Evolutionary conservation across 2,113 vertebrate species (phyloP), one percentile per base, ranked within the genome.

Genomic region (Phocoena sinus): DNA sequence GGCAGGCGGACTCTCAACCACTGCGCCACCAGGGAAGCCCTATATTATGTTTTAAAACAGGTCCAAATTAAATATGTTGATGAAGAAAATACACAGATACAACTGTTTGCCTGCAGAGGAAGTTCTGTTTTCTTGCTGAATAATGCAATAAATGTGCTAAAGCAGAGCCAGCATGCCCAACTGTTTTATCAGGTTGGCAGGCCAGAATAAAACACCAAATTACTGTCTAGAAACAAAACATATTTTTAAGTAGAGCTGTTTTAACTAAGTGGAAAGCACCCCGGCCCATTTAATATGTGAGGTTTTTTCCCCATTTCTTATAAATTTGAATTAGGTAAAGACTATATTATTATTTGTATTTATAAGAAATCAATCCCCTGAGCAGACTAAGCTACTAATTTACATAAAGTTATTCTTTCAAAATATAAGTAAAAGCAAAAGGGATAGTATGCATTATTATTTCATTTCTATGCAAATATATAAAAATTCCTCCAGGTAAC

Each of bases 121-220:
- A 97, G 62, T 95, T 97, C 79, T 95, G 70, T 92, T 96, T 97
- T 95, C 77, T 95, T 95, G 74, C 47, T 90, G n/a, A 85, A 95
- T 70, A 96, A 96, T 91, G 36, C 71, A 96, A 79, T 96, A 85
- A 95, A 76, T 83, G 79, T 53, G 56, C 73, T 77, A 67, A 90
- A n/a, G 50, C 77, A 86, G 70, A 95, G 88, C 90, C 70, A 96
- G 76, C 53, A 94, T 25, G 26, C 76, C 90, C 85, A 53, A 83
- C 63, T 97, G 88, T 92, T 95, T 60, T 70, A 84, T 92, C 41
- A 79, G 15, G 58, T n/a, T 91, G 95, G 92, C 74, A 97, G 96
- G 47, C 67, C 92, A 63, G 68, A 90, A 89, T 65, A 58, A 94
- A 92, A 83, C 50, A 77, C 89, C 9, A 92, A 92, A 89, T 95